phyloP scores from a whole-genome alignment of 2,113 vertebrate genomes.

The Hippocampus zosterae region DNA sequence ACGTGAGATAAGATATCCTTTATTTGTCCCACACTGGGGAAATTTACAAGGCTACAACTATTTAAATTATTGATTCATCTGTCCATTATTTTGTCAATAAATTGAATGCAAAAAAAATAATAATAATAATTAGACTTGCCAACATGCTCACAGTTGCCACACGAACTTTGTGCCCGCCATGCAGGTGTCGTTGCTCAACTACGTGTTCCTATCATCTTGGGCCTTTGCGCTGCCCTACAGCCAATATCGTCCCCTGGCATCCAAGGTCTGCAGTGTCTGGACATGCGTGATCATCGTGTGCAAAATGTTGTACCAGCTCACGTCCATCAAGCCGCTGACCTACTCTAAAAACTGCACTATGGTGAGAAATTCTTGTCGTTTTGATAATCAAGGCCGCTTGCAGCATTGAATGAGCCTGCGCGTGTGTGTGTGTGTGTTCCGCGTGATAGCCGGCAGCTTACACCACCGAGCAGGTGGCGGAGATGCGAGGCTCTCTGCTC shows the following conservation, averaged over 20 bases:
- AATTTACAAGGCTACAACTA: no score
- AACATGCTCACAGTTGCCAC: neutral
- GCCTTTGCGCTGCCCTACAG: slow-evolving; percentile 92
- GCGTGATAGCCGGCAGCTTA: slow-evolving; percentile 43
- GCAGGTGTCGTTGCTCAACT: slow-evolving; percentile 86
- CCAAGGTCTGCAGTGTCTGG: slow-evolving; percentile 94
- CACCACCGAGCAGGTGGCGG: neutral
- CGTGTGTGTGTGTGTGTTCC: neutral
- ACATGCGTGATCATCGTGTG: slow-evolving; percentile 94
- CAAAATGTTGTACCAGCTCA: slow-evolving; percentile 98
- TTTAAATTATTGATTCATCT: no score
- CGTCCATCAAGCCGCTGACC: slow-evolving; percentile 76
- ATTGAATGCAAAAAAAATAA: neutral
- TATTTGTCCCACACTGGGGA: no score
- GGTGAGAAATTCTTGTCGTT: slow-evolving; percentile 63
- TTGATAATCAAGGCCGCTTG: neutral
- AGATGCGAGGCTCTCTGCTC: slow-evolving; percentile 75
- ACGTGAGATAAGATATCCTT: no score
- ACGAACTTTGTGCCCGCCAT: slow-evolving; percentile 17
- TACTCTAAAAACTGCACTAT: slow-evolving; percentile 82
- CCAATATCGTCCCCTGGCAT: slow-evolving; percentile 88
- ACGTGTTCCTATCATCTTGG: slow-evolving; percentile 92
- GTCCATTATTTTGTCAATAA: no score
- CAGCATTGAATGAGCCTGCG: neutral
- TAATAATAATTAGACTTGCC: neutral